Evolutionary conservation across 1,140 invertebrate genomes (phyloP).

Genomic region (Tribolium castaneum): DNA sequence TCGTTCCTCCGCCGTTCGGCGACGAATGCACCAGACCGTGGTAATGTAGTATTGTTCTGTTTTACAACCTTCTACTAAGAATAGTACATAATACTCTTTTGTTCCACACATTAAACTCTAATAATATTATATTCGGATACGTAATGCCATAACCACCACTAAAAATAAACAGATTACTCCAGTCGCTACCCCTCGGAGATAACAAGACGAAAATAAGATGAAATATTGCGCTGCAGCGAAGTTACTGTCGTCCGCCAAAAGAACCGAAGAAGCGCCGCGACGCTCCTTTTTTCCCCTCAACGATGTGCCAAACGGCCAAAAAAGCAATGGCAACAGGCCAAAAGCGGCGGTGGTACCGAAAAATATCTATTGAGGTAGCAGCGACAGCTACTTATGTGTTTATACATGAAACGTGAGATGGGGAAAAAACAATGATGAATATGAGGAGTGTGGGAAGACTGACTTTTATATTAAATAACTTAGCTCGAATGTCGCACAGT

Average conservation of each 20-base stretch:
- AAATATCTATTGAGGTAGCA: background rate
- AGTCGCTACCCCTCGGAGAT: background rate
- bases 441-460: constrained; percentile 13
- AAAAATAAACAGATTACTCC: background rate
- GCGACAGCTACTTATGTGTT: too few relatives aligned
- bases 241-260: background rate
- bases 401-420: constrained; percentile 21
- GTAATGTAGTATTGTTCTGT: constrained; percentile 44
- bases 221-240: constrained; percentile 5
- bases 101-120: constrained; percentile 41
- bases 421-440: constrained; percentile 11
- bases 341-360: background rate
- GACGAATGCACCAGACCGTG: constrained; percentile 39
- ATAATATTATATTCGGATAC: constrained; percentile 1
- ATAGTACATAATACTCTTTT: constrained; percentile 31
- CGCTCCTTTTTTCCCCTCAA: background rate
- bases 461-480: constrained; percentile 7
- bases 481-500: constrained; percentile 13
- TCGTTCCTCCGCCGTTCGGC: background rate
- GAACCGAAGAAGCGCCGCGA: background rate
- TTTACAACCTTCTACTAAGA: constrained; percentile 41
- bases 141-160: background rate
- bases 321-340: background rate
- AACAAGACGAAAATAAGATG: constrained; percentile 4
- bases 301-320: constrained; percentile 6